Evolutionary conservation across 1,140 invertebrate genomes (phyloP).

Genomic region (Bombus confusus): DNA sequence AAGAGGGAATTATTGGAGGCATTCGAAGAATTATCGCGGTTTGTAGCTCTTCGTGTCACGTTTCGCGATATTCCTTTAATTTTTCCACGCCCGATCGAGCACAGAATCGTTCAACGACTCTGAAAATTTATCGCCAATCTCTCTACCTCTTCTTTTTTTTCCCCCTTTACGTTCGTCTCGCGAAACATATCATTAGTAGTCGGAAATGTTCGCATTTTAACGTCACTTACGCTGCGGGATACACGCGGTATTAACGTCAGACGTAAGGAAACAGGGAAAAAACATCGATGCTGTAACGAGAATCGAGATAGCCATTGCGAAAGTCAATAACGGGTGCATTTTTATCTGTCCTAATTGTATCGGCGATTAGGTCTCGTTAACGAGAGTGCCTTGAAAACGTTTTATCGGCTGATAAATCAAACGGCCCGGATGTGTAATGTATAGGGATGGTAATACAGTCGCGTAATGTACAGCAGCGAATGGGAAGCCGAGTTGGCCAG

Average conservation of each 20-base stretch:
- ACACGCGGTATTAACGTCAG: background rate
- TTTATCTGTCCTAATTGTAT: conserved; percentile 28
- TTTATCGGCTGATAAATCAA: conserved; percentile 41
- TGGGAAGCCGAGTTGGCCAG: conserved; percentile 20
- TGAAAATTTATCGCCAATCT: background rate
- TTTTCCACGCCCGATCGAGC: background rate
- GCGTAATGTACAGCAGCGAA: conserved; percentile 33
- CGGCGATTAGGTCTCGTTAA: conserved; percentile 36
- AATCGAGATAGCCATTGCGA: conserved; percentile 23
- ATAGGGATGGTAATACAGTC: conserved; percentile 12
- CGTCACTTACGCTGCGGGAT: background rate
- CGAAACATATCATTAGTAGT: conserved; percentile 21
- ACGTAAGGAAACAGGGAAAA: background rate
- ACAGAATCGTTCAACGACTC: background rate
- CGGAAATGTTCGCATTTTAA: background rate
- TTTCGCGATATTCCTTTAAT: background rate
- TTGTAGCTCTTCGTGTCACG: too few species aligned
- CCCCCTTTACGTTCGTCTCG: background rate
- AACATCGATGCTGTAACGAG: conserved; percentile 4
- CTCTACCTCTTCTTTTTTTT: background rate
- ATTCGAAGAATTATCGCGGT: background rate
- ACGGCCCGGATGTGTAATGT: conserved; percentile 12
- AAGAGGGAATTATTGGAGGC: background rate
- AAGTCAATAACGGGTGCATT: conserved; percentile 11
- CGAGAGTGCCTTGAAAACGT: conserved; percentile 8